phyloP scores from a whole-genome alignment of 1,140 invertebrate genomes.

The Cecropterus lyciades region DNA sequence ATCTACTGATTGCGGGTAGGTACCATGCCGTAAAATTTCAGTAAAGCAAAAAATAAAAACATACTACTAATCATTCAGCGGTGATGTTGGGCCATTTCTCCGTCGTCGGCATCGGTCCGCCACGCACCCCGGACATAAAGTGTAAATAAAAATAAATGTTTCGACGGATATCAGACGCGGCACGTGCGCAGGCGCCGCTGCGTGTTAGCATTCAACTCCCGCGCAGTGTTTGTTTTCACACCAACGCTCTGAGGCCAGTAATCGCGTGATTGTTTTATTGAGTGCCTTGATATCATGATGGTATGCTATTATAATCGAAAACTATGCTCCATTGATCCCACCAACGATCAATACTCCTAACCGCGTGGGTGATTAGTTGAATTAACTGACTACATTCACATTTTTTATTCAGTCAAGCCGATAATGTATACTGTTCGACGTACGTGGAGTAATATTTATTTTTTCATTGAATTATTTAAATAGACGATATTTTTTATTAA shows the following conservation, averaged over 20 bases:
- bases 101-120: constrained; percentile 46
- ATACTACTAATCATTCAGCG: constrained; percentile 39
- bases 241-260: constrained; percentile 49
- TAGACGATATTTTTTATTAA: too few relatives aligned
- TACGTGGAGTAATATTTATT: not conserved
- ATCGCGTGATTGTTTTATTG: constrained; percentile 73
- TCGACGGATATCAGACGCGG: constrained; percentile 59
- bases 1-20: constrained; percentile 13
- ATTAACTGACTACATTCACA: constrained; percentile 7
- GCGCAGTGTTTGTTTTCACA: constrained; percentile 70
- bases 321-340: not conserved
- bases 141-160: constrained; percentile 77
- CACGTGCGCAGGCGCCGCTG: constrained; percentile 64
- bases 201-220: constrained; percentile 69
- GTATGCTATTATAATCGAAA: constrained; percentile 42
- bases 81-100: constrained; percentile 43
- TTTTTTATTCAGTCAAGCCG: constrained; percentile 5
- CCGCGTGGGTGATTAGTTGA: constrained; percentile 16
- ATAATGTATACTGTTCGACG: not conserved
- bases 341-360: not conserved
- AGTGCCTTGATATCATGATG: constrained; percentile 46
- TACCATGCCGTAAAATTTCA: not conserved
- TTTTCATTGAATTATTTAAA: not conserved
- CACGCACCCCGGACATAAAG: constrained; percentile 56
- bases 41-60: constrained; percentile 36